These are phyloP conservation scores for Puntigrus tetrazona DNA, from an alignment of 2,113 vertebrate genomes.

Conservation along the genomic window DNA sequence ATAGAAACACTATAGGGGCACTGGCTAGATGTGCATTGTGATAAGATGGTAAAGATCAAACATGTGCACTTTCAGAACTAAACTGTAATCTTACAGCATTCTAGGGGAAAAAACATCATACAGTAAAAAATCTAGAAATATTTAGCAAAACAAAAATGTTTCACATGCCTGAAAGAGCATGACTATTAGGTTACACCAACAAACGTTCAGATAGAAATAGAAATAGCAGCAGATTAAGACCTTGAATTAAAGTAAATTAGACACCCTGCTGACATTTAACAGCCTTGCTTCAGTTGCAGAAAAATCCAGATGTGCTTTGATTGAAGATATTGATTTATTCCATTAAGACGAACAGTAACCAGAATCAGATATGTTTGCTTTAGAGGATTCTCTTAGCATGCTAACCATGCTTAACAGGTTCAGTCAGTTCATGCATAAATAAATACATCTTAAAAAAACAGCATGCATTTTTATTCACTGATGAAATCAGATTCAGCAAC, in stretches of 20 bases:
- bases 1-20: background rate
- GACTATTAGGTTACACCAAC: background rate
- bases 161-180: background rate
- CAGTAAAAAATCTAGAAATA: background rate
- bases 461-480: background rate
- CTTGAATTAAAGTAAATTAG: background rate
- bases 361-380: slow-evolving; percentile 52
- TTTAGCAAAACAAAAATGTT: background rate
- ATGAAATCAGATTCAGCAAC: background rate
- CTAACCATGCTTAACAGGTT: slow-evolving; percentile 48
- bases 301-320: slow-evolving; percentile 55
- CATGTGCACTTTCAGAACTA: background rate
- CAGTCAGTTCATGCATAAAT: slow-evolving; percentile 28
- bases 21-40: background rate
- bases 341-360: slow-evolving; percentile 63
- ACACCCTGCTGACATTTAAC: background rate
- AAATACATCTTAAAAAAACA: background rate
- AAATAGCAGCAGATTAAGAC: background rate
- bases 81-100: background rate
- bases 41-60: background rate
- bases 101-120: background rate
- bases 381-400: slow-evolving; percentile 46
- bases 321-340: slow-evolving; percentile 61
- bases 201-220: background rate
- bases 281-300: slow-evolving; percentile 34